Evolutionary conservation across 2,888 invertebrate genomes (phyloP), one percentile per base, ranked within the genome.

Genomic region (Drosophila differens): DNA sequence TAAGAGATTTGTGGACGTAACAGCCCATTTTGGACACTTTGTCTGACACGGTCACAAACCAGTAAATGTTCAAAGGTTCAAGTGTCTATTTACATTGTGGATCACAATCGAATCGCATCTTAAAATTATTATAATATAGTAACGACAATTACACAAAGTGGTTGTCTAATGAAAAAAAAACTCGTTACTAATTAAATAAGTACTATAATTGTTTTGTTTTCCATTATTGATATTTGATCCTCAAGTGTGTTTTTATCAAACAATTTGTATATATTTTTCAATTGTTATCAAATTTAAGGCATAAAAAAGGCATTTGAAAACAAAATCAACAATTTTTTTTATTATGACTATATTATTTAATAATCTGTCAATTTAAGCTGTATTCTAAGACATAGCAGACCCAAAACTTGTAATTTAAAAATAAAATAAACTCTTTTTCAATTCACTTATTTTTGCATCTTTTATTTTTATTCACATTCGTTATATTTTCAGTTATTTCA

Each of bases 391-490:
- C 25, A 25, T 25, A 25, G 19, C 19, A 37, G 7, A 6, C 7
- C n/a, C n/a, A n/a, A 22, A 22, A 22, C 0, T 12, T 22, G 2
- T 12, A 0, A n/a, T 22, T 22, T 12, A 39, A 28, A 12, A 28
- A 12, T 53, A 6, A 22, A 53, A 39, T 32, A 14, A 6, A 28
- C 28, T 57, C 5, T 19, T 22, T 12, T 22, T 22, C 22, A 22
- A 5, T 47, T 57, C 16, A 44, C 19, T 4, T 35, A 4, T 22
- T 28, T 22, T 19, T 14, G 5, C 3, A 63, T 37, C 71, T 70
- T 71, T 77, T 16, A 60, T 35, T 80, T 74, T 77, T 79, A 82
- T 77, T 86, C 47, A 55, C 41, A 70, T 52, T 62, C 25, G 44
- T 73, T 68, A 51, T 22, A 33, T 55, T 16, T 19, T 76, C 5